Percentiles rank a stretch among this genome's conserved stretches.
Evolutionary conservation across 2,797 vertebrate species (phyloP).

Genomic region (Atherinosoma microstoma): DNA sequence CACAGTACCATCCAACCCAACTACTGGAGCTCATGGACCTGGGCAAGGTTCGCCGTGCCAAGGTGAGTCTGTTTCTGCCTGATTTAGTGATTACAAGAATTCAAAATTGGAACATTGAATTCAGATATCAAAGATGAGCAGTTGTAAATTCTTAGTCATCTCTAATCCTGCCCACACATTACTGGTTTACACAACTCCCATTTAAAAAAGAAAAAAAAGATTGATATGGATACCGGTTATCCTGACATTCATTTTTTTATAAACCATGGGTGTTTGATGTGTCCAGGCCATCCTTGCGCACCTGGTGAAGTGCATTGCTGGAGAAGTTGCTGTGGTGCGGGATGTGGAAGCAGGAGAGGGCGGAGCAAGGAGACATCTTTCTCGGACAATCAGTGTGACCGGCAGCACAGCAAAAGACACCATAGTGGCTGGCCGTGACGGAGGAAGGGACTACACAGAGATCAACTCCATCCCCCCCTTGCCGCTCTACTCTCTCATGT

Average conservation of each 20-base stretch:
- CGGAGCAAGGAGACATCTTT: slow-evolving; percentile 92
- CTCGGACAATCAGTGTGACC: slow-evolving; percentile 97
- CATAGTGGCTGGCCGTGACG: slow-evolving; percentile 93
- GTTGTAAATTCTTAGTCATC: too few species aligned
- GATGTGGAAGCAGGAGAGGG: slow-evolving; percentile 93
- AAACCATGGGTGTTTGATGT: background rate
- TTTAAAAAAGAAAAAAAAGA: too few species aligned
- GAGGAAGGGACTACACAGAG: slow-evolving; percentile 96
- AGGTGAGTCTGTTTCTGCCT: slow-evolving; percentile 69
- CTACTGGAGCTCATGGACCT: slow-evolving; percentile 97
- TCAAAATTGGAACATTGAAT: background rate
- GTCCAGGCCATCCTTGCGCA: slow-evolving; percentile 92
- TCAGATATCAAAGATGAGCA: background rate
- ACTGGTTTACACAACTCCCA: too few species aligned
- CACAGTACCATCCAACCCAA: slow-evolving; percentile 98
- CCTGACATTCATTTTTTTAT: background rate
- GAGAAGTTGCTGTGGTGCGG: slow-evolving; percentile 95
- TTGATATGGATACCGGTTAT: background rate
- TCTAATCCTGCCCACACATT: too few species aligned
- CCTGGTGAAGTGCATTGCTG: slow-evolving; percentile 97
- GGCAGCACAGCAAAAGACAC: slow-evolving; percentile 98
- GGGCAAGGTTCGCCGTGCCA: slow-evolving; percentile 94
- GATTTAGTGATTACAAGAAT: background rate
- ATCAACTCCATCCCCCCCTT: slow-evolving; percentile 98
- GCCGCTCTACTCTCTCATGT: slow-evolving; percentile 92